These are phyloP conservation scores for Xerus rutilus DNA, from an alignment of 2,797 vertebrate species.

Conservation along the genomic window DNA sequence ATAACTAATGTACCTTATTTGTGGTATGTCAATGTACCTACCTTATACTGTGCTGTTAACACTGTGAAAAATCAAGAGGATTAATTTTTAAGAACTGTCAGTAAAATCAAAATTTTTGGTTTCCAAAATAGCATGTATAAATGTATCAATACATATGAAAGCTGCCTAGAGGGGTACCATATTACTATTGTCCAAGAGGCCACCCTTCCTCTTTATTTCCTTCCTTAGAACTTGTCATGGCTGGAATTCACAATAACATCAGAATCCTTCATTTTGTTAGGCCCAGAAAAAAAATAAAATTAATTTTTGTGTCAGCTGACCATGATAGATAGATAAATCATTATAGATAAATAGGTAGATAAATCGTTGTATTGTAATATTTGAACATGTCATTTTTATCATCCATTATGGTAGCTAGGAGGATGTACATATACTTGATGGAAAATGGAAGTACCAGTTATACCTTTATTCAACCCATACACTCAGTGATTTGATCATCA, in stretches of 20 bases:
- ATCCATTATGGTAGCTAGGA: neutral
- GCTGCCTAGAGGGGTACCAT: neutral
- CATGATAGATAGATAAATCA: neutral
- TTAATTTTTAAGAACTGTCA: slow-evolving; percentile 50
- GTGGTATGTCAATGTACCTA: too few species aligned
- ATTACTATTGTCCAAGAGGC: neutral
- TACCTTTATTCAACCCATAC: neutral
- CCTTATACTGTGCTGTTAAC: neutral
- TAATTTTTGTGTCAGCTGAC: neutral
- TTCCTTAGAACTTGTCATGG: neutral
- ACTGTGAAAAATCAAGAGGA: slow-evolving; percentile 30
- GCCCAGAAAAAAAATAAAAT: neutral
- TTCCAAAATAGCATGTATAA: neutral
- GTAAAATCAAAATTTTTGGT: neutral
- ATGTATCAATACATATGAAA: neutral
- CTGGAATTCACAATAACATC: neutral
- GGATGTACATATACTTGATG: neutral
- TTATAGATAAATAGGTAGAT: too few species aligned
- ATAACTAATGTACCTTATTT: neutral
- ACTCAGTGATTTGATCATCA: neutral
- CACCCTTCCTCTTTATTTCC: neutral
- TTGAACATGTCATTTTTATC: neutral
- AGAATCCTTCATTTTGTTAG: neutral
- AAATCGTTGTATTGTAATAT: neutral
- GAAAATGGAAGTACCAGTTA: neutral